phyloP scores from a whole-genome alignment of 2,888 invertebrate species.

The Nemoura dubitans region DNA sequence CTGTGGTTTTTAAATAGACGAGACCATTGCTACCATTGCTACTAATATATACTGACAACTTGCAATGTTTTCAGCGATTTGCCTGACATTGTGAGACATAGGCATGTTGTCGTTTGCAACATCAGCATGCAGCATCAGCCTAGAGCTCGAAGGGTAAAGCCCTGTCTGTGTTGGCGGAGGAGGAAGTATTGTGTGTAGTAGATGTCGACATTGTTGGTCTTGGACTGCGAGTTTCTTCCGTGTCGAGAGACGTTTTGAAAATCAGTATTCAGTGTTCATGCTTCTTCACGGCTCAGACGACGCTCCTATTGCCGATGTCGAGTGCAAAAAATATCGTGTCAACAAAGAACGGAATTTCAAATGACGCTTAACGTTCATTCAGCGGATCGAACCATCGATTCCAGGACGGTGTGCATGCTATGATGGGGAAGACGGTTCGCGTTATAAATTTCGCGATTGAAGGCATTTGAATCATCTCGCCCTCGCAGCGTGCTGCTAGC shows the following conservation, averaged over 20 bases:
- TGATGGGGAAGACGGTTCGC: slow-evolving; percentile 33
- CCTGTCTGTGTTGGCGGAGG: neutral
- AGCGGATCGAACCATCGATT: slow-evolving; percentile 45
- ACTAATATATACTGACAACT: no score
- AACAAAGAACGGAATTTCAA: slow-evolving; percentile 47
- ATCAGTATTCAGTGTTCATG: slow-evolving; percentile 43
- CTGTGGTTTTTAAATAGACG: no score
- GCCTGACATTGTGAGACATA: no score
- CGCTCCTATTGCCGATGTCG: neutral
- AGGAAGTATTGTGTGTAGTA: neutral
- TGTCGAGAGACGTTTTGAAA: slow-evolving; percentile 1
- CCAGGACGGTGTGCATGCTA: slow-evolving; percentile 38
- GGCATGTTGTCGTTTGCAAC: neutral
- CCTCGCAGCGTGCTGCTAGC: slow-evolving; percentile 14
- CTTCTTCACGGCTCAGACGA: slow-evolving; percentile 1
- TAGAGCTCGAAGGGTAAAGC: neutral
- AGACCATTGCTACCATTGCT: no score
- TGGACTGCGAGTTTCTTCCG: neutral
- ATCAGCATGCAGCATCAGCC: neutral
- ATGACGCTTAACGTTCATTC: slow-evolving; percentile 47
- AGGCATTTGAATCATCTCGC: slow-evolving; percentile 21
- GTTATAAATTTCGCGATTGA: slow-evolving; percentile 44
- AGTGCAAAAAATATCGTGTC: slow-evolving; percentile 42
- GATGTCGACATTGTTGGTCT: slow-evolving; percentile 20
- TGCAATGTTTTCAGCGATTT: no score